Evolutionary conservation across 2,113 vertebrate genomes (phyloP), one percentile per base, ranked within the genome.

Genomic region (Gymnarchus niloticus): DNA sequence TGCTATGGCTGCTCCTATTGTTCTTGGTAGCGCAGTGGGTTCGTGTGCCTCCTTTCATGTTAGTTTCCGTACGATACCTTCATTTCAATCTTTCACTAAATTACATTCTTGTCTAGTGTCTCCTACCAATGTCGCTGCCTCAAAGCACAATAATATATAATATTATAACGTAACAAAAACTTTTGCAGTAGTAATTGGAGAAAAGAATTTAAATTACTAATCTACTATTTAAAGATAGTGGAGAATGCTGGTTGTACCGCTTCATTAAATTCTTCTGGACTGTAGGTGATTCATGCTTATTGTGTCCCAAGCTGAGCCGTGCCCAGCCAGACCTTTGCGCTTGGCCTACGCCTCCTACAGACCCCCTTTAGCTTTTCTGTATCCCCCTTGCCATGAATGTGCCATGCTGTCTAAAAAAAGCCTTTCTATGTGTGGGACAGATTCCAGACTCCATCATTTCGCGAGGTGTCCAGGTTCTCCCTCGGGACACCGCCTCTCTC

Each of bases 361-460:
- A 33, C 25, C 59, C 9, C 59, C 3, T 3, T 61, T 21, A 3
- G 25, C 1, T 10, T n/a, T 48, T 37, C 19, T 65, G 57, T 65
- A 14, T 33, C 46, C 51, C 23, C 2, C 9, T 52, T 33, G 8
- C 57, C 65, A 3, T 21, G 5, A 25, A 6, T 44, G 17, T 73
- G 2, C 52, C 1, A 23, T 44, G 33, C 37, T 37, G 23, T 76
- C 21, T 51, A 46, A 28, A 37, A 52, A 12, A 19, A 44, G 49
- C 59, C 19, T 14, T n/a, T 54, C 33, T 44, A 1, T 52, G 21
- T 73, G 0, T 52, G 3, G 7, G 84, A 90, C 93, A 99, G 98
- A 99, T 99, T 94, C 98, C 98, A 93, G 98, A 99, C 91, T 97
- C 97, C 89, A 99, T 99, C 91, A 98, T 99, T 91, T 99, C 98